A percentile compares a stretch with the other conserved stretches of the same genome.
These are phyloP conservation scores for Thamnophis sirtalis DNA, from an alignment of 2,113 vertebrate species.

Conservation along the genomic window DNA sequence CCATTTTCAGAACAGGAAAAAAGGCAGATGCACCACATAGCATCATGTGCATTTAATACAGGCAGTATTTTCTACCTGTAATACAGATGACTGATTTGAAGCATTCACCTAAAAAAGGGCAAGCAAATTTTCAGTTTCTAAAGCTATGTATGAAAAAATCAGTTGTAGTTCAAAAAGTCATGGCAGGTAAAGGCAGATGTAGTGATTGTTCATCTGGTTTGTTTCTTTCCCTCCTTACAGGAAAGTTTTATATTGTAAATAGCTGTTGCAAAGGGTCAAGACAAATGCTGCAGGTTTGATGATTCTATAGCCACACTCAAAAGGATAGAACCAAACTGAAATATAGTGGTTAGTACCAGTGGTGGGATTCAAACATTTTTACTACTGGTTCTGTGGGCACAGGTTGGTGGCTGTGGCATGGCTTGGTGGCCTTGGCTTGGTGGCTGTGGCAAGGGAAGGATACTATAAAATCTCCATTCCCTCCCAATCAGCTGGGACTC, in stretches of 20 bases:
- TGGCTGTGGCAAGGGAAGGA: no score
- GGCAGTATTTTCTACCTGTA: not conserved
- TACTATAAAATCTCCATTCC: no score
- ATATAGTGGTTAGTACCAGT: not conserved
- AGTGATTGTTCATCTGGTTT: not conserved
- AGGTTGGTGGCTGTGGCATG: no score
- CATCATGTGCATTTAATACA: not conserved
- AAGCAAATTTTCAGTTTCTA: not conserved
- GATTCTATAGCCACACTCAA: not conserved
- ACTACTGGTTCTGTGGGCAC: no score
- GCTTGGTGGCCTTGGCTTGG: no score
- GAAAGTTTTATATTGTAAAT: not conserved
- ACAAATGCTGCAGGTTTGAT: not conserved
- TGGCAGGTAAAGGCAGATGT: not conserved
- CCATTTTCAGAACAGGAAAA: not conserved
- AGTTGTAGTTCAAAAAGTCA: not conserved
- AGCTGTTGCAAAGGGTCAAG: not conserved
- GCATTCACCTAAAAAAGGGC: not conserved
- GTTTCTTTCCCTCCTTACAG: not conserved
- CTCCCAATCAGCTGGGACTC: no score
- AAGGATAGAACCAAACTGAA: not conserved
- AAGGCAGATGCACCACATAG: not conserved
- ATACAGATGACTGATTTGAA: not conserved
- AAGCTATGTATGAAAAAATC: not conserved
- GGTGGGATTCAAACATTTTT: no score